Evolutionary conservation across 2,888 invertebrate species (phyloP), one percentile per base, ranked within the genome.

Genomic region (Thereva unica): DNA sequence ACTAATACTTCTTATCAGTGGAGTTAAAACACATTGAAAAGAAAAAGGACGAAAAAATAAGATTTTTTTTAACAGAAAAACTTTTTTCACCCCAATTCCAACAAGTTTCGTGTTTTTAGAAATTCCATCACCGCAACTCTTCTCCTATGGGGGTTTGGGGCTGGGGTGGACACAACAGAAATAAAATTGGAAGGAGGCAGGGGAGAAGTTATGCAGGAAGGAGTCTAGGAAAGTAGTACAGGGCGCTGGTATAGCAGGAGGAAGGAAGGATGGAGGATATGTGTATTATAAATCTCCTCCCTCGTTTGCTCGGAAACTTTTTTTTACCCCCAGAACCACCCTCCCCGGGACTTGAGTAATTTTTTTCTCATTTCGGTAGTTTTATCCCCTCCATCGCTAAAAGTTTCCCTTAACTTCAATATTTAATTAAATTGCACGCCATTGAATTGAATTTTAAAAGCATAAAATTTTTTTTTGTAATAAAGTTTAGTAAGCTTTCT

Each of bases 381-480:
- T 4, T 35, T 35, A 52, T 42, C 34, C 9, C 5, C 35, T 7
- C 52, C 12, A 50, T 8, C 50, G 3, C 50, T 50, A 9, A 38
- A 53, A 37, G 37, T 38, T 49, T 5, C 40, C 49, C 8, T 8
- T 12, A 34, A 40, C 41, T 9, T 40, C 50, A 49, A 61, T 61
- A 61, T 50, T 61, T 61, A 40, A 61, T 61, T 61, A 61, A 50
- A 50, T 40, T 40, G 35, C 49, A 50, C 50, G 53, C 38, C 38
- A 53, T 61, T 41, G 40, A 61, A 61, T 61, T 61, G 61, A 50
- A 61, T 61, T 61, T 61, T 50, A 61, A 50, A 50, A 61, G 34
- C 40, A 50, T 41, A 23, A 61, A 50, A 61, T 61, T 61, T 23
- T 23, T 23, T 23, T 23, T 61, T 61, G 41, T 40, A 47, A 61